Evolutionary conservation across 2,113 vertebrate genomes (phyloP).

Genomic region (Chinchilla lanigera): DNA sequence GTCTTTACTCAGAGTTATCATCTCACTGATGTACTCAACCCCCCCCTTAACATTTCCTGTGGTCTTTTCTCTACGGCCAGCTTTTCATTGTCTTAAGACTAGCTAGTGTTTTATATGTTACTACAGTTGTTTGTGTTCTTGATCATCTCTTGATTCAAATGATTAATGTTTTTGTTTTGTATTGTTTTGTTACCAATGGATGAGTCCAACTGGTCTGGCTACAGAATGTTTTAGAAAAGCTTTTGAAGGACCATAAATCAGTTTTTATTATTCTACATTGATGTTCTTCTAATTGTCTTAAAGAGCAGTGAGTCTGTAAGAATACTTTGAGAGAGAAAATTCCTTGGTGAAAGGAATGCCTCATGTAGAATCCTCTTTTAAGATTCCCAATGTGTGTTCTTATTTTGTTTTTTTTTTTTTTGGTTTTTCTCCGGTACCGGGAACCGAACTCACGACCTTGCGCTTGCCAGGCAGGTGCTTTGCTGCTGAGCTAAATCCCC

Average conservation of each 20-base stretch:
- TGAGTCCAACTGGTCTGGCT: not conserved
- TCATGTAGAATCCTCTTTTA: not conserved
- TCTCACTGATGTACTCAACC: not conserved
- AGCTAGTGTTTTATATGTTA: not conserved
- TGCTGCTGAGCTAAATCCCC: no score
- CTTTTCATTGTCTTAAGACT: not conserved
- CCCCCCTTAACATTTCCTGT: not conserved
- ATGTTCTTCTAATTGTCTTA: not conserved
- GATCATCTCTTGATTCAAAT: not conserved
- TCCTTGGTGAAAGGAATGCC: not conserved
- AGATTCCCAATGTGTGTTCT: not conserved
- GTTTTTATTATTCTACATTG: not conserved
- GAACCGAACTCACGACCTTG: no score
- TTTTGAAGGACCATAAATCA: not conserved
- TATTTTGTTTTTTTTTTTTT: no score
- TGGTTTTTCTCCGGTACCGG: no score
- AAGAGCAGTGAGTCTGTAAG: not conserved
- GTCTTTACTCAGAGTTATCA: not conserved
- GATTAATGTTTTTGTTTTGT: not conserved
- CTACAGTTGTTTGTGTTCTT: not conserved
- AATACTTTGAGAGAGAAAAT: not conserved
- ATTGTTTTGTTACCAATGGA: not conserved
- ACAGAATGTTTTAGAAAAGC: not conserved
- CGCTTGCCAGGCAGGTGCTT: no score
- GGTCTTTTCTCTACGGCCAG: not conserved